A percentile compares a stretch with the other conserved stretches of the same genome.
Evolutionary conservation across 2,113 vertebrate species (phyloP).

Genomic region (Hystrix cristata): DNA sequence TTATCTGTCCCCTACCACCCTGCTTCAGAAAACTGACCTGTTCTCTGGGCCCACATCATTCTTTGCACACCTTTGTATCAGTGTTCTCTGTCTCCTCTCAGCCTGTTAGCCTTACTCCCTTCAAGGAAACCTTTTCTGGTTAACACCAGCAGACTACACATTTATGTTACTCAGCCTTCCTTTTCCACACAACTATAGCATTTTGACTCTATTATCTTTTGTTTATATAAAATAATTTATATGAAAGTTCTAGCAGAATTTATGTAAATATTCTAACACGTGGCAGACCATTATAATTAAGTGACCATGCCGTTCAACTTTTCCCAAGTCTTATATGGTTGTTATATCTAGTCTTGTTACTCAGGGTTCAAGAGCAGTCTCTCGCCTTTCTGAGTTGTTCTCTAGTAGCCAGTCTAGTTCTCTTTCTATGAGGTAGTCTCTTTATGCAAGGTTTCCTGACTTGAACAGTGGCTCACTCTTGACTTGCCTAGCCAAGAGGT

Average conservation of each 20-base stretch:
- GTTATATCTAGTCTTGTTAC: neutral
- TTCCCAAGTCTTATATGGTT: neutral
- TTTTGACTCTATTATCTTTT: neutral
- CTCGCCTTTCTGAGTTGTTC: neutral
- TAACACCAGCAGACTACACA: neutral
- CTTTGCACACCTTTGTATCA: neutral
- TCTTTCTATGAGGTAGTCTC: neutral
- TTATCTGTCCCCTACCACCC: neutral
- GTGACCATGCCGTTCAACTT: neutral
- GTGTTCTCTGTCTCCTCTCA: neutral
- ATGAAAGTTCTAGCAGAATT: conserved; percentile 1
- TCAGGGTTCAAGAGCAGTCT: neutral
- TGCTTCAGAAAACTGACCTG: neutral
- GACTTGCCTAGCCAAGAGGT: conserved; percentile 12
- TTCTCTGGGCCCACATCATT: neutral
- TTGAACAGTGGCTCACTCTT: conserved; percentile 23
- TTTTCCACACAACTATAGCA: neutral
- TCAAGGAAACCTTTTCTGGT: conserved; percentile 30
- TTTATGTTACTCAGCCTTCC: neutral
- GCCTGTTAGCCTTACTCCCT: neutral
- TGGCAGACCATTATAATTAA: neutral
- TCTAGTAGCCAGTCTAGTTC: neutral
- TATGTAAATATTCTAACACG: neutral
- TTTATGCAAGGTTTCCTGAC: neutral
- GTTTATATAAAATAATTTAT: neutral